A percentile compares a stretch with the other conserved stretches of the same genome.
Evolutionary conservation across 2,113 vertebrate genomes (phyloP).

Genomic region (Elanoides forficatus): DNA sequence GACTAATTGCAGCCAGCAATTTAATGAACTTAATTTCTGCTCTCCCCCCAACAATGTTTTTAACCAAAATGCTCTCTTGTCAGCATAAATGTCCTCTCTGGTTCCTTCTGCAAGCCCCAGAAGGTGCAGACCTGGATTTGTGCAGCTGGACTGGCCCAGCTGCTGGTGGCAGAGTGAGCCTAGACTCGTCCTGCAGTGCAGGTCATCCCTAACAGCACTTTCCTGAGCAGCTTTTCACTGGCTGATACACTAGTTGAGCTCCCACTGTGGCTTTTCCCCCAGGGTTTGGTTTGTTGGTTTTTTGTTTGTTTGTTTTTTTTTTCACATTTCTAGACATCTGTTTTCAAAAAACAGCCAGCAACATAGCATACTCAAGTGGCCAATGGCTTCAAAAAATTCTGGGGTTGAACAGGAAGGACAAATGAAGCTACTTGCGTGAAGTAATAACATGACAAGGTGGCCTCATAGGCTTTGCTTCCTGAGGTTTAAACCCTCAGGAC

Average conservation of each 20-base stretch:
- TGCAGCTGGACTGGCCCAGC: not conserved
- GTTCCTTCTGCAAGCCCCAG: not conserved
- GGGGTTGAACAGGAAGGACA: not conserved
- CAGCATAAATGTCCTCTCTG: not conserved
- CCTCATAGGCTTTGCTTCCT: not conserved
- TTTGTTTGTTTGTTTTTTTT: not conserved
- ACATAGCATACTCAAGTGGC: not conserved
- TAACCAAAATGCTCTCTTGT: accelerated
- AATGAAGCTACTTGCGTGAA: not conserved
- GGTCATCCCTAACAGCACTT: not conserved
- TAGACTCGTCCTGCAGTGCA: not conserved
- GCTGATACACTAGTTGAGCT: not conserved
- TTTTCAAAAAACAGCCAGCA: not conserved
- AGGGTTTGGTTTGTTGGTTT: too few species aligned
- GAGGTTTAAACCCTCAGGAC: not conserved
- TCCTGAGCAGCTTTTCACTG: not conserved
- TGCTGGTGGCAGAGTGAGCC: not conserved
- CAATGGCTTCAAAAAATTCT: not conserved
- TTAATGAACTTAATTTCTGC: not conserved
- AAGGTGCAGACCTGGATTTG: not conserved
- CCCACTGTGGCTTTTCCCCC: not conserved
- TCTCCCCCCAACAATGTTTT: not conserved
- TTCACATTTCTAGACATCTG: not conserved
- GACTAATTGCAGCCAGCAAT: not conserved
- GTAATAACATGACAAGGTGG: too few species aligned